Evolutionary conservation across 1,140 invertebrate genomes (phyloP).

Genomic region (Dufourea novaeangliae): DNA sequence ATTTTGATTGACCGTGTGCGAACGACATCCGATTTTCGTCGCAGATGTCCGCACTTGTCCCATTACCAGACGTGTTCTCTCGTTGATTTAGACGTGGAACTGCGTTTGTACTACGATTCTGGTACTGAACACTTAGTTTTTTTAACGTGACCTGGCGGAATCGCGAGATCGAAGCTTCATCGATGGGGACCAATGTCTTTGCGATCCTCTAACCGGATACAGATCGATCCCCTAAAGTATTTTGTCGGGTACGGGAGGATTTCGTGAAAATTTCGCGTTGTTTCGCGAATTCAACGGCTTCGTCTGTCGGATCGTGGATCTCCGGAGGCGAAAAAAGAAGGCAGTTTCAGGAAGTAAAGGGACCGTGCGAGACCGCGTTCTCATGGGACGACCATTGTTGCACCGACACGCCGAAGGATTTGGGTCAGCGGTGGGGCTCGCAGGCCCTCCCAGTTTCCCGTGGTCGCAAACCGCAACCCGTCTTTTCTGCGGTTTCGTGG

Average conservation of each 20-base stretch:
- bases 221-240: no score
- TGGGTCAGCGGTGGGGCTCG: conserved; percentile 68
- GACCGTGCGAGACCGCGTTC: conserved; percentile 62
- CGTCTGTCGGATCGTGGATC: conserved; percentile 25
- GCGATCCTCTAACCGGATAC: no score
- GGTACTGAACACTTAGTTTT: no score
- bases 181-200: background rate
- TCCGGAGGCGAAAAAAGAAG: conserved; percentile 46
- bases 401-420: conserved; percentile 63
- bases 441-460: conserved; percentile 69
- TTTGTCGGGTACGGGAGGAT: no score
- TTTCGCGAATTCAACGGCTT: conserved; percentile 21
- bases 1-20: conserved; percentile 28
- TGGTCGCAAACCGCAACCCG: conserved; percentile 62
- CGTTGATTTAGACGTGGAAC: conserved; percentile 10
- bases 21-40: conserved; percentile 42
- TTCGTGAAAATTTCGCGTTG: background rate
- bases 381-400: conserved; percentile 70
- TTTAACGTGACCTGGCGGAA: no score
- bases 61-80: conserved; percentile 1
- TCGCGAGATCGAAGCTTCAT: background rate
- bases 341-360: conserved; percentile 59
- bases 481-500: conserved; percentile 67
- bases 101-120: conserved; percentile 16
- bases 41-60: conserved; percentile 2